Evolutionary conservation across 2,113 vertebrate species (phyloP).

Genomic region (Dromas ardeola): DNA sequence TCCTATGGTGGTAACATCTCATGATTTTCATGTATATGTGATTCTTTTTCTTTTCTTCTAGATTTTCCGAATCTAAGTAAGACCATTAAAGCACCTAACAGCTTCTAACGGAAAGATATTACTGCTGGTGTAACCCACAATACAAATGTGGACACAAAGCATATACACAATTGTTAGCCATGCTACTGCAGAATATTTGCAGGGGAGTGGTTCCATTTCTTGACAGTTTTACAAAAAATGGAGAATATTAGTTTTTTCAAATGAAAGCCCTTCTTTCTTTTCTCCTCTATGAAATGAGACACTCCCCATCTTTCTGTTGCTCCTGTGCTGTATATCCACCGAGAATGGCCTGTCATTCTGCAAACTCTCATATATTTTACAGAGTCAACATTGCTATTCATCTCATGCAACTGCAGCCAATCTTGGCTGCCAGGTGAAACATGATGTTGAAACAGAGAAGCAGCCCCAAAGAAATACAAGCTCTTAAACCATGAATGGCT

Average conservation of each 20-base stretch:
- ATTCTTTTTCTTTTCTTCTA: not conserved
- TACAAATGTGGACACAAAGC: not conserved
- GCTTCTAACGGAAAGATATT: not conserved
- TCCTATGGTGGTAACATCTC: not conserved
- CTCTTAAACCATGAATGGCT: not conserved
- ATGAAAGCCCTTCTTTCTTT: not conserved
- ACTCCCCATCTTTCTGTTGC: not conserved
- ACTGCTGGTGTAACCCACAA: not conserved
- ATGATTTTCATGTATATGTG: not conserved
- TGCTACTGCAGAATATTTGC: not conserved
- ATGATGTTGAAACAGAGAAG: conserved; percentile 26
- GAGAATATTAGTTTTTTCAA: not conserved
- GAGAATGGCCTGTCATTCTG: conserved; percentile 1
- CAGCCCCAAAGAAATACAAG: not conserved
- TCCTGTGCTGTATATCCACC: not conserved
- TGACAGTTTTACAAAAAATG: not conserved
- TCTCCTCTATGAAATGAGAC: not conserved
- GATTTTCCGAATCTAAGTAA: not conserved
- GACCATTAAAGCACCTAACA: not conserved
- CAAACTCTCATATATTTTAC: conserved; percentile 8
- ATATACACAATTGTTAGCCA: not conserved
- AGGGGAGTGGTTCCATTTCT: not conserved
- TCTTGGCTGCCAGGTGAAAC: conserved; percentile 56
- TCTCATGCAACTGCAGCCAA: conserved; percentile 35
- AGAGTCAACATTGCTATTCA: conserved; percentile 31